phyloP scores from a whole-genome alignment of 2,113 vertebrate species.

The Triplophysa dalaica region DNA sequence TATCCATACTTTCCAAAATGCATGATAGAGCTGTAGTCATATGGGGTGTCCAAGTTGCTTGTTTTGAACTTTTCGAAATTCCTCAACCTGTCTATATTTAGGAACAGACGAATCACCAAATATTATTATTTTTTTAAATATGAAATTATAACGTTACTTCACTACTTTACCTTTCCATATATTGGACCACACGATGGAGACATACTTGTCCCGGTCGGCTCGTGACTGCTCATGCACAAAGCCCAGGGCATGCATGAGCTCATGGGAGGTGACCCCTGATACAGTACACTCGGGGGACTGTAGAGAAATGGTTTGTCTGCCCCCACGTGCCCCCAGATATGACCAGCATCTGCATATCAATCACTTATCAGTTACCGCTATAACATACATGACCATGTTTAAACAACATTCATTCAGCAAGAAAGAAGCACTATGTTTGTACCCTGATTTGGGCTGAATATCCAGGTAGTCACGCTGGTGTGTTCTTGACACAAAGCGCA shows the following conservation, averaged over 20 bases:
- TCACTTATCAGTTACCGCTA: background rate
- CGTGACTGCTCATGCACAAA: constrained; percentile 75
- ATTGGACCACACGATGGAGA: constrained; percentile 70
- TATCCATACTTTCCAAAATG: constrained; percentile 75
- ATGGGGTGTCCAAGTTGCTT: constrained; percentile 68
- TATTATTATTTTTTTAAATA: no score
- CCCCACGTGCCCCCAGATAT: constrained; percentile 74
- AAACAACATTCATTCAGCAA: no score
- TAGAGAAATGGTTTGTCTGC: constrained; percentile 69
- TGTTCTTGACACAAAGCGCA: constrained; percentile 79
- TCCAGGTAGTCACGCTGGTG: constrained; percentile 81
- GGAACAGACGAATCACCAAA: background rate
- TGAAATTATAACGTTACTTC: constrained; percentile 24
- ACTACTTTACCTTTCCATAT: constrained; percentile 73
- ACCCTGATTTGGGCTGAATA: constrained; percentile 81
- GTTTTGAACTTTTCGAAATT: constrained; percentile 77
- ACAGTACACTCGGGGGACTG: constrained; percentile 64
- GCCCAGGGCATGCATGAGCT: constrained; percentile 69
- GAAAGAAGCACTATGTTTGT: constrained; percentile 49
- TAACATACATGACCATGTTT: no score
- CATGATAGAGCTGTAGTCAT: constrained; percentile 80
- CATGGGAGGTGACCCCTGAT: constrained; percentile 67
- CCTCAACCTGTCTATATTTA: constrained; percentile 67
- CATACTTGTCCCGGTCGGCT: constrained; percentile 66
- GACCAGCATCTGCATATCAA: constrained; percentile 73